phyloP scores from a whole-genome alignment of 2,888 invertebrate genomes.

The Amiota minor region DNA sequence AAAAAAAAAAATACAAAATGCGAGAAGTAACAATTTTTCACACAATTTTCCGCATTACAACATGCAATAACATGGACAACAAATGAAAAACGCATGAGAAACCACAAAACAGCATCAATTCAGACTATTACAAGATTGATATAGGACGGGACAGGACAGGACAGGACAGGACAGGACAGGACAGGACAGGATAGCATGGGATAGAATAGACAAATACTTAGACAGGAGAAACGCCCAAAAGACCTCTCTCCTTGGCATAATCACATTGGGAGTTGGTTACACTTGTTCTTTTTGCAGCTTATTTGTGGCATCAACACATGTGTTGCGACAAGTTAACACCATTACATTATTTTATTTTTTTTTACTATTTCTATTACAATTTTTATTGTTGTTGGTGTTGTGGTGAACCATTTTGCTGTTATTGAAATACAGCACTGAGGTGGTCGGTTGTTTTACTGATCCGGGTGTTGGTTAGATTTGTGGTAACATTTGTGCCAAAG shows the following conservation, averaged over 20 bases:
- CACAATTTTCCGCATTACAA: constrained; percentile 49
- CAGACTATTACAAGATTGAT: neutral
- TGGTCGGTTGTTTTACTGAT: neutral
- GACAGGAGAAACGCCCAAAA: too few relatives aligned
- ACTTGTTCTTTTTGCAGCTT: constrained; percentile 21
- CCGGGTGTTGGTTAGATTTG: constrained; percentile 55
- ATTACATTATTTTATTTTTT: constrained; percentile 28
- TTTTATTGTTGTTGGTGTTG: constrained; percentile 31
- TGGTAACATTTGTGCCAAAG: constrained; percentile 65
- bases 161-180: neutral
- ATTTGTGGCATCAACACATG: constrained; percentile 43
- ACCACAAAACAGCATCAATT: constrained; percentile 25
- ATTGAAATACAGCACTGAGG: constrained; percentile 6
- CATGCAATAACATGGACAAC: constrained; percentile 13
- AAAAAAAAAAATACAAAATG: constrained; percentile 38
- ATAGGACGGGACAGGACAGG: neutral
- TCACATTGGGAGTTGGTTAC: neutral
- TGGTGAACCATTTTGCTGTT: constrained; percentile 45
- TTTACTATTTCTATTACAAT: neutral
- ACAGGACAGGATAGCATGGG: neutral
- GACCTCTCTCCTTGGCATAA: neutral
- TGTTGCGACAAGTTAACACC: constrained; percentile 58
- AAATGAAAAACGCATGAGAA: constrained; percentile 19
- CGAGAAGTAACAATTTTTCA: constrained; percentile 30
- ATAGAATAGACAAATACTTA: too few relatives aligned